Percentiles rank a stretch among this genome's conserved stretches.
Evolutionary conservation across 2,113 vertebrate genomes (phyloP).

Genomic region (Scomber japonicus): DNA sequence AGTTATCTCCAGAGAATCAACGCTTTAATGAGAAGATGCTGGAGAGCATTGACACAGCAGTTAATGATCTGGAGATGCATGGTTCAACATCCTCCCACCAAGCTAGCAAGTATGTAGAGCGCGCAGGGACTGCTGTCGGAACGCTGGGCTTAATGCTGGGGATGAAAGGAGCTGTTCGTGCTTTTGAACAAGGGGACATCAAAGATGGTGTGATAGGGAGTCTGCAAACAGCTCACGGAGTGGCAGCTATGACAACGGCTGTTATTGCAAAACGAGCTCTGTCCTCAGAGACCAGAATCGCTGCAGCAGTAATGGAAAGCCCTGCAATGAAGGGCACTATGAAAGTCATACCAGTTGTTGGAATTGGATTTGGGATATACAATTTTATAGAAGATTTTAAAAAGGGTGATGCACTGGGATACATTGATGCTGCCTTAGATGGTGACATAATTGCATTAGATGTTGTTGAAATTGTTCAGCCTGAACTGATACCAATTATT

Average conservation of each 20-base stretch:
- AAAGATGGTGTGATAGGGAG: neutral
- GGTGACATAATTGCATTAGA: accelerated
- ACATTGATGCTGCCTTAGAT: constrained; percentile 39
- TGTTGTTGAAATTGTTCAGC: neutral
- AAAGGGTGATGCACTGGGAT: constrained; percentile 32
- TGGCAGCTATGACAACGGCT: constrained; percentile 15
- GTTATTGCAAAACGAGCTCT: constrained; percentile 24
- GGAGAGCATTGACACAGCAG: constrained; percentile 9
- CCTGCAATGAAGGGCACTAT: constrained; percentile 2
- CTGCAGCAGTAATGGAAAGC: constrained; percentile 6
- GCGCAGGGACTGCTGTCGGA: constrained; percentile 20
- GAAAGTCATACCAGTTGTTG: constrained; percentile 24
- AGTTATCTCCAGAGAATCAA: constrained; percentile 40
- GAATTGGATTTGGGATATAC: constrained; percentile 61
- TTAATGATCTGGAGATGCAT: constrained; percentile 30
- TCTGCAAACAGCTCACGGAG: constrained; percentile 53
- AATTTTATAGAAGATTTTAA: constrained; percentile 27
- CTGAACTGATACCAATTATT: constrained; percentile 52
- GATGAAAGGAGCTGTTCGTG: constrained; percentile 42
- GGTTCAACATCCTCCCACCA: neutral
- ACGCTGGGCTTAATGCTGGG: constrained; percentile 51
- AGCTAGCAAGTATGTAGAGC: neutral
- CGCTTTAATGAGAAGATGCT: constrained; percentile 21
- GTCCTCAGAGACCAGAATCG: constrained; percentile 20
- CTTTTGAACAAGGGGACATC: constrained; percentile 53